Conservation (phyloP, 2,888 invertebrate species). For the Syrphus vitripennis region DNA sequence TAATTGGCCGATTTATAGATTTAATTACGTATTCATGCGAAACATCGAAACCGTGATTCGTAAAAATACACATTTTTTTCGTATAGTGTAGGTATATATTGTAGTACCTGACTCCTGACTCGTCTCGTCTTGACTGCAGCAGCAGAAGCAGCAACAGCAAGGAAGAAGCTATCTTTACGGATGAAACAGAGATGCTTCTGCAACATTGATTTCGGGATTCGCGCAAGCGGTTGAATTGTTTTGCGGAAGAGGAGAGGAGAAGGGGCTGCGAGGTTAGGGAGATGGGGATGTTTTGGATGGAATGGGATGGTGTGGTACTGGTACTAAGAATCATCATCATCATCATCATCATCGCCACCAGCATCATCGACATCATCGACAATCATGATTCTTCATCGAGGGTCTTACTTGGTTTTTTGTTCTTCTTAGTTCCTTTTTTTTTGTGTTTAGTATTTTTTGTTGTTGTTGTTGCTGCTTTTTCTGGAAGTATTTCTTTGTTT, state of each 20-base stretch:
- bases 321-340: slow-evolving; percentile 70
- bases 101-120: slow-evolving; percentile 3
- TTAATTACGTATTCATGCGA: slow-evolving; percentile 82
- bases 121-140: slow-evolving; percentile 53
- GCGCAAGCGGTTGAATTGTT: slow-evolving; percentile 33
- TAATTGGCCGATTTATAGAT: slow-evolving; percentile 82
- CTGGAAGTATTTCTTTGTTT: slow-evolving; percentile 39
- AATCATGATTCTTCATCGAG: slow-evolving; percentile 71
- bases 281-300: slow-evolving; percentile 11
- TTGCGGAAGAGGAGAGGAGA: not conserved
- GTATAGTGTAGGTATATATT: not conserved
- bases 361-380: slow-evolving; percentile 66
- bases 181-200: slow-evolving; percentile 28
- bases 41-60: slow-evolving; percentile 82
- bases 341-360: slow-evolving; percentile 58
- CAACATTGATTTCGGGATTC: slow-evolving; percentile 62
- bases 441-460: not conserved
- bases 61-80: slow-evolving; percentile 79
- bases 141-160: not conserved
- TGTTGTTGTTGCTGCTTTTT: not conserved
- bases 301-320: slow-evolving; percentile 63
- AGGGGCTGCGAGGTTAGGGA: not conserved
- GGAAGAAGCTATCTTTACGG: slow-evolving; percentile 12
- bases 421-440: not conserved
- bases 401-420: slow-evolving; percentile 40